phyloP scores from a whole-genome alignment of 2,797 vertebrate species.

The Manis pentadactyla region DNA sequence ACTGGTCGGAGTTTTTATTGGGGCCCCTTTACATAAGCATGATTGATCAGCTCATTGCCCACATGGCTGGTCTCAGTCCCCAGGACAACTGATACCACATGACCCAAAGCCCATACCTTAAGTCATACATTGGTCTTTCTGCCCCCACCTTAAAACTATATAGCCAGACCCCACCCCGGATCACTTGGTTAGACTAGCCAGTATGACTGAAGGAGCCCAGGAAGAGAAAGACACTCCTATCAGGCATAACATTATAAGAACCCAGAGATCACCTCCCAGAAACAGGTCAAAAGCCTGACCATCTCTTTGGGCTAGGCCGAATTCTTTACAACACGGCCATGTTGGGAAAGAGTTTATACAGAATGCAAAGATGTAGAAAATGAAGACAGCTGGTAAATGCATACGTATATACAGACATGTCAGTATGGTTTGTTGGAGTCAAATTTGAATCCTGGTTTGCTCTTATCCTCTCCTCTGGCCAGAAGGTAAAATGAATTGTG shows the following conservation, averaged over 20 bases:
- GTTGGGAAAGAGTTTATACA: not conserved
- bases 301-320: not conserved
- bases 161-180: not conserved
- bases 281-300: not conserved
- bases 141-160: not conserved
- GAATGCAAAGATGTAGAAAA: not conserved
- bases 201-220: not conserved
- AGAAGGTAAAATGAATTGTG: slow-evolving; percentile 22
- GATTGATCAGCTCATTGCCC: not conserved
- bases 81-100: not conserved
- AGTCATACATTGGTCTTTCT: not conserved
- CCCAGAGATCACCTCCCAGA: not conserved
- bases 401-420: not conserved
- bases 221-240: not conserved
- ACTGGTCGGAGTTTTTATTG: not conserved
- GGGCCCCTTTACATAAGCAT: not conserved
- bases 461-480: not conserved
- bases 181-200: not conserved
- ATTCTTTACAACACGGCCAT: not conserved
- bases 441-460: not conserved
- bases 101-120: not conserved
- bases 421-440: not conserved
- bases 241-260: not conserved
- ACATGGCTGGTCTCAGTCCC: not conserved
- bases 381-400: slow-evolving; percentile 5